A percentile compares a stretch with the other conserved stretches of the same genome.
phyloP scores from a whole-genome alignment of 2,888 invertebrate genomes.

The Heliconius charithonia region DNA sequence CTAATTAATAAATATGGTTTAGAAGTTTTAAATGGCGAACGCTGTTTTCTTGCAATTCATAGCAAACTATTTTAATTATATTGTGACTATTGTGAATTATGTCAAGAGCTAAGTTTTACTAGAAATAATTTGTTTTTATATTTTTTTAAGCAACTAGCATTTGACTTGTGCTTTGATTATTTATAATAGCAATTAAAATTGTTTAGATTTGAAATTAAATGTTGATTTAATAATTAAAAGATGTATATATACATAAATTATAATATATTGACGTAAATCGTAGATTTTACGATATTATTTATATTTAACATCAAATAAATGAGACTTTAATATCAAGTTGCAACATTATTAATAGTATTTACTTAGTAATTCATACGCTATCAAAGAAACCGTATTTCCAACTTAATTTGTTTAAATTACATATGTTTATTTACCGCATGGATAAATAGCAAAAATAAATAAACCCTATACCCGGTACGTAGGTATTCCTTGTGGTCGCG shows the following conservation, averaged over 20 bases:
- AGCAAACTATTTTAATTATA: slow-evolving; percentile 15
- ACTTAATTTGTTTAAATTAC: not conserved
- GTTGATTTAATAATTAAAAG: not conserved
- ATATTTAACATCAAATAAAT: slow-evolving; percentile 1
- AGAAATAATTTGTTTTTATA: slow-evolving; percentile 10
- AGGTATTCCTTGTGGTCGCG: slow-evolving; percentile 14
- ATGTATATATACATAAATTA: not conserved
- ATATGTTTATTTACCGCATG: slow-evolving; percentile 15
- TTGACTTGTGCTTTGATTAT: slow-evolving; percentile 2
- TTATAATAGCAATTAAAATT: slow-evolving; percentile 5
- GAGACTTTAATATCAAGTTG: not conserved
- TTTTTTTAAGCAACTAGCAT: not conserved
- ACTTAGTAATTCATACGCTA: not conserved
- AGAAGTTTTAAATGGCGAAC: slow-evolving; percentile 38
- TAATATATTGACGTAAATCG: not conserved
- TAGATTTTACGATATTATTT: not conserved
- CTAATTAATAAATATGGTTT: slow-evolving; percentile 68
- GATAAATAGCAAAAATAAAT: not conserved
- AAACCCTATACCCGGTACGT: not conserved
- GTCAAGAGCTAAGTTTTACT: slow-evolving; percentile 6
- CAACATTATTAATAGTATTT: not conserved
- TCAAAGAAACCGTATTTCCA: not conserved
- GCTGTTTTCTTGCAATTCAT: slow-evolving; percentile 33
- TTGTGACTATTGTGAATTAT: slow-evolving; percentile 10
- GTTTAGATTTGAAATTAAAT: not conserved